Evolutionary conservation across 2,113 vertebrate genomes (phyloP).

Genomic region (Toxostoma redivivum): DNA sequence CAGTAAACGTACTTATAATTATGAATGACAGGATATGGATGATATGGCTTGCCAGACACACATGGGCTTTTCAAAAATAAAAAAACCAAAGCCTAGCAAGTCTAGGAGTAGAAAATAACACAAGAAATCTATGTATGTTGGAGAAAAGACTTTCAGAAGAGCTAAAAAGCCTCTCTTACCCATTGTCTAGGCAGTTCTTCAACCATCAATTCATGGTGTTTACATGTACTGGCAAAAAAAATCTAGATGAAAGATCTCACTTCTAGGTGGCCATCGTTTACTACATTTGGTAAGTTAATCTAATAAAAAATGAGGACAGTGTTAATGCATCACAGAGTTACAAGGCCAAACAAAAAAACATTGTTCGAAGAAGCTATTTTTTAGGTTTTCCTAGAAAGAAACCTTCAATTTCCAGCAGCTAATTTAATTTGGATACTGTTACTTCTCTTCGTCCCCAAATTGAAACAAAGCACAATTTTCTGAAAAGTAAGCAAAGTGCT

Average conservation of each 20-base stretch:
- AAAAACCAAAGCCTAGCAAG: background rate
- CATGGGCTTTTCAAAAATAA: background rate
- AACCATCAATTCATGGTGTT: background rate
- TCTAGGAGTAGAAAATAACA: background rate
- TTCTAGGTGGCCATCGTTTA: background rate
- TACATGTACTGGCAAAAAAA: background rate
- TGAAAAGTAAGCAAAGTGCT: background rate
- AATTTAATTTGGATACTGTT: background rate
- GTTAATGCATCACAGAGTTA: background rate
- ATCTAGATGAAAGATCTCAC: background rate
- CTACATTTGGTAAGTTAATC: background rate
- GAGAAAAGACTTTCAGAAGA: background rate
- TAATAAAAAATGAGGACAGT: background rate
- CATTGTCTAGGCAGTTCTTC: background rate
- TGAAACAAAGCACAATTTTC: background rate
- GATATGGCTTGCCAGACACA: background rate
- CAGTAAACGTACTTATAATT: background rate
- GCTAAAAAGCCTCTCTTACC: background rate
- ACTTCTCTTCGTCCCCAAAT: background rate
- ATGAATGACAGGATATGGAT: background rate
- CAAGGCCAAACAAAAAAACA: background rate
- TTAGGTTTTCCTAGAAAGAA: background rate
- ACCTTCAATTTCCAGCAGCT: accelerated
- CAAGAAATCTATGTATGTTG: background rate
- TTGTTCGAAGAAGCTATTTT: background rate